Evolutionary conservation across 2,797 vertebrate genomes (phyloP).

Genomic region (Masticophis lateralis): DNA sequence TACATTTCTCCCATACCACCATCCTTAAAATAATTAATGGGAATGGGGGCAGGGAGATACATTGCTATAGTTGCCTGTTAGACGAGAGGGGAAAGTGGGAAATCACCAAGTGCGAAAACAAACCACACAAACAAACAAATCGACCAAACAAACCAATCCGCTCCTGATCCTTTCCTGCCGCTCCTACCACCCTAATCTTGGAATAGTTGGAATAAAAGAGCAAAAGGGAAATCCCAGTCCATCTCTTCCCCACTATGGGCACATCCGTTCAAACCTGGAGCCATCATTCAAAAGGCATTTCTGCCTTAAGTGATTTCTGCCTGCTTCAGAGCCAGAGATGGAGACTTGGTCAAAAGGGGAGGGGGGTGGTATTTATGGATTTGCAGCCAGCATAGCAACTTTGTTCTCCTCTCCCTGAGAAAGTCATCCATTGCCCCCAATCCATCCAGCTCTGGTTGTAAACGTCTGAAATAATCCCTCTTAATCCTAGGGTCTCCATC

Average conservation of each 20-base stretch:
- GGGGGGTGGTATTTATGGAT: background rate
- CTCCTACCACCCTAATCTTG: background rate
- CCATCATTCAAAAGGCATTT: background rate
- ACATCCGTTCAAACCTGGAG: background rate
- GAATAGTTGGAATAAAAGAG: background rate
- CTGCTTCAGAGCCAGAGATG: background rate
- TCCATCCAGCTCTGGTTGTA: constrained; percentile 11
- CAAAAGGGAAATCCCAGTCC: background rate
- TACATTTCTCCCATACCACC: constrained; percentile 2
- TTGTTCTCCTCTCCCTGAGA: background rate
- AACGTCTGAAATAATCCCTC: background rate
- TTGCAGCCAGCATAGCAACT: background rate
- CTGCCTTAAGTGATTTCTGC: background rate
- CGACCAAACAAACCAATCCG: background rate
- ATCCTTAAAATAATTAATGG: constrained; percentile 3
- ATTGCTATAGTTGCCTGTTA: background rate
- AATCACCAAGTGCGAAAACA: background rate
- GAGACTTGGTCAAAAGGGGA: background rate
- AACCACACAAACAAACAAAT: background rate
- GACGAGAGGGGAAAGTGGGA: constrained; percentile 23
- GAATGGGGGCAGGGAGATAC: constrained; percentile 65
- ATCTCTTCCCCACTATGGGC: background rate
- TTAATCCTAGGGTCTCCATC: too few relatives aligned
- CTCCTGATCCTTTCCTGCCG: constrained; percentile 26
- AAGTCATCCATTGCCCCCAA: background rate